phyloP scores from a whole-genome alignment of 2,888 invertebrate genomes.

The Desoria tigrina region DNA sequence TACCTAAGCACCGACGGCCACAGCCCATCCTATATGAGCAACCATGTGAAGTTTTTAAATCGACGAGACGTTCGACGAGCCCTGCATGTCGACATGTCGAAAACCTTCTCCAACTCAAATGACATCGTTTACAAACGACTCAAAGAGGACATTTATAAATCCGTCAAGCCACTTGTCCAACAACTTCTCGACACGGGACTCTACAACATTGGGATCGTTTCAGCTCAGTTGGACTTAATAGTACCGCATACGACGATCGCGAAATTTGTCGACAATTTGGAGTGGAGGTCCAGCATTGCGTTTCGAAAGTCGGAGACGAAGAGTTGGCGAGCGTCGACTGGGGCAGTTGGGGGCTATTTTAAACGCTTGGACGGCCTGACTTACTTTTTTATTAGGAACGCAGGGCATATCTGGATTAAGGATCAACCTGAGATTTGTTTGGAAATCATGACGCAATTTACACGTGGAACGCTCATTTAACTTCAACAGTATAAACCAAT shows the following conservation, averaged over 20 bases:
- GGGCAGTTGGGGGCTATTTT: constrained; percentile 72
- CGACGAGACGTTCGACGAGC: constrained; percentile 50
- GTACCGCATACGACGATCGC: constrained; percentile 83
- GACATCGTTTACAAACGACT: constrained; percentile 69
- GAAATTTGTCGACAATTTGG: constrained; percentile 71
- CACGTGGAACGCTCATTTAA: constrained; percentile 5
- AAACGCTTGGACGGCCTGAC: constrained; percentile 71
- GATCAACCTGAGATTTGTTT: constrained; percentile 78
- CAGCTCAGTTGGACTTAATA: constrained; percentile 87
- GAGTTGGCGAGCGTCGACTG: constrained; percentile 67
- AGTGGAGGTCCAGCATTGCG: constrained; percentile 68
- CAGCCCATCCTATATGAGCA: neutral
- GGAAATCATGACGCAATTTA: constrained; percentile 71
- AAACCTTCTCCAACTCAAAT: constrained; percentile 49
- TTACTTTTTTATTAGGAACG: constrained; percentile 73
- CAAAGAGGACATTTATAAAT: constrained; percentile 76
- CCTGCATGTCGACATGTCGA: constrained; percentile 57
- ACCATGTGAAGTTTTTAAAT: constrained; percentile 26
- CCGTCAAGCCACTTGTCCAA: constrained; percentile 71
- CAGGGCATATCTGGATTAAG: constrained; percentile 79
- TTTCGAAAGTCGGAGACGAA: constrained; percentile 69
- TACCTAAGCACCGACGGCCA: constrained; percentile 10
- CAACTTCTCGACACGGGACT: constrained; percentile 62
- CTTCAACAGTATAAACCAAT: too few relatives aligned
- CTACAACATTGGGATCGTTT: constrained; percentile 77